A percentile compares a stretch with the other conserved stretches of the same genome.
Evolutionary conservation across 2,797 vertebrate genomes (phyloP).

Genomic region (Lycodopsis pacificus): DNA sequence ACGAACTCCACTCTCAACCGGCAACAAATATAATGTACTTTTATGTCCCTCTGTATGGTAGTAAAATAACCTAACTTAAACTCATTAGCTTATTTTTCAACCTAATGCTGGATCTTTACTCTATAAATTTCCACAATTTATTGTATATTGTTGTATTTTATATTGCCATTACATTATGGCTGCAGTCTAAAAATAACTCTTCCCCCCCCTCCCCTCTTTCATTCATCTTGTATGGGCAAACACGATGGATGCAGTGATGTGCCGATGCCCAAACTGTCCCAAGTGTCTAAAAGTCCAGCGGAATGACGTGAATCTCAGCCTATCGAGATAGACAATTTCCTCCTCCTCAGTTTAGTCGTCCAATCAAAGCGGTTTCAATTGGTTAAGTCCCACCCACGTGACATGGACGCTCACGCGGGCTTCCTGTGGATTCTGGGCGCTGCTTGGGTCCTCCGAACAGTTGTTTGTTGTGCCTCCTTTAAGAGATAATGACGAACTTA

Average conservation of each 20-base stretch:
- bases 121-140: too few relatives aligned
- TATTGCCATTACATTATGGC: neutral
- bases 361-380: constrained; percentile 65
- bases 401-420: constrained; percentile 78
- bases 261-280: constrained; percentile 31
- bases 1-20: constrained; percentile 16
- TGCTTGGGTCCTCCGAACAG: constrained; percentile 24
- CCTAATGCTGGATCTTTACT: neutral
- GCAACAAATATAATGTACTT: neutral
- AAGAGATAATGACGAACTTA: neutral
- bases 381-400: constrained; percentile 54
- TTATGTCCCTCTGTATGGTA: neutral
- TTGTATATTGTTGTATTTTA: neutral
- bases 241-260: constrained; percentile 30
- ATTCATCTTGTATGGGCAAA: neutral
- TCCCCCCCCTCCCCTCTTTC: neutral
- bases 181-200: neutral
- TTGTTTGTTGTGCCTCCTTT: constrained; percentile 18
- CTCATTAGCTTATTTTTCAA: neutral
- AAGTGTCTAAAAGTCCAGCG: neutral
- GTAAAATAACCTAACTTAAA: neutral
- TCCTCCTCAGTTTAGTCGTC: constrained; percentile 9
- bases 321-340: neutral
- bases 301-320: constrained; percentile 36
- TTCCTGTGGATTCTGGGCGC: constrained; percentile 76